Evolutionary conservation across 2,888 invertebrate species (phyloP), one percentile per base, ranked within the genome.

Genomic region (Cheilosia impressa): DNA sequence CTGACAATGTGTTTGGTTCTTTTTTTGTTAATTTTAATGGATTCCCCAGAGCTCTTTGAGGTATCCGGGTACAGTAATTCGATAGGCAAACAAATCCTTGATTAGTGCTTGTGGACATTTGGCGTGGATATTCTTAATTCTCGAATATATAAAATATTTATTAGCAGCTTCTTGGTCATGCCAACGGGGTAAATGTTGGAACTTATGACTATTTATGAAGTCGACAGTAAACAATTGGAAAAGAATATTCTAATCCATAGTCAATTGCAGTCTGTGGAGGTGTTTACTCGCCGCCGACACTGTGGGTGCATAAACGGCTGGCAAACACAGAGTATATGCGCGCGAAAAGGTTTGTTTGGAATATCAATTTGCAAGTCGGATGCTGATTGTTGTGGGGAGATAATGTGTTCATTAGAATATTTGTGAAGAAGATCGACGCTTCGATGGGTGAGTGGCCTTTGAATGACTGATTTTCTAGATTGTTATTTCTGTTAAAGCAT

Each of bases 21-120:
- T 45, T 17, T 2, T 19, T 27, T 27, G 38, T 41, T 22, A 5
- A 6, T 58, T 38, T 41, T 34, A 31, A 57, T 57, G 57, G 38
- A 38, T 19, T 38, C 19, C 13, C 34, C 13, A 7, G 58, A 9
- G 10, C 10, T 10, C 13, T 27, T 22, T 58, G 2, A 38, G 34
- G 58, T 38, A 58, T 58, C 58, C 58, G 34, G 58, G 41, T 58
- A 38, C 5, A 38, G 5, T 52, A 52, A 52, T 38, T 38, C 38
- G 38, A 13, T 47, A 19, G 22, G 22, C 2, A 24, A 19, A 52
- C 24, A 52, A 52, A 24, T 52, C 52, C 52, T 52, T 52, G 24
- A 52, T 13, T 24, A 24, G 22, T 52, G 4, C 27, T 24, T 52
- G 5, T 13, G 13, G 13, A 52, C 5, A 52, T 24, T 27, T 27